Base-by-base conservation (phyloP, 35 echinoderm and acorn worm genomes). In the Patiria miniata region DNA sequence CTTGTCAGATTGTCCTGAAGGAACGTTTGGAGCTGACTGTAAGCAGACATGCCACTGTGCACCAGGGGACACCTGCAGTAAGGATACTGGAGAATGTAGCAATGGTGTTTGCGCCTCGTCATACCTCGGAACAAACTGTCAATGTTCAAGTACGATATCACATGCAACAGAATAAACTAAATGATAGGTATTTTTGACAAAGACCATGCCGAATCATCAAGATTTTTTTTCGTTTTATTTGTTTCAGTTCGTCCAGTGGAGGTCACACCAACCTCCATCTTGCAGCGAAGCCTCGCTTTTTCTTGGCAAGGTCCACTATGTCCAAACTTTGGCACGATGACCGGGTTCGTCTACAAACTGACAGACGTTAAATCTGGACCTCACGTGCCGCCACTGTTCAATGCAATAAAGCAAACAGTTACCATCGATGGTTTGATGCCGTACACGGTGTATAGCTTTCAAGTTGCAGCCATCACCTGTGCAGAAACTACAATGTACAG, bases 41-140 rank as follows among this genome's bases (percentile, higher is more conserved):
- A 40, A 39, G 9, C 90, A 92, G 40, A 57, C 83, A 17, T 92
- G 90, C 37, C 90, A 80, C 18, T 92, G 90, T 69, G 37, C 84
- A 0, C 77, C 90, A 18, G 33, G 61, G 17, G 61, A 8, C 3
- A 69, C 61, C 4, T 69, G 61, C 61, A 28, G n/a, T 23, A 69
- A 69, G 17, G 61, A 69, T 36, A 69, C 61, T 5, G 61, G 61
- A 28, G n/a, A 69, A 69, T 69, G 61, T 17, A 69, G n/a, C 61
- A 47, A 6, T 4, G 42, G 42, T 47, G 42, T 26, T 14, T 60
- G 57, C 28, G 17, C 57, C 19, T n/a, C 57, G 33, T 57, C 54
- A n/a, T n/a, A 60, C 28, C 28, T 60, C 28, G 57, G 57, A 26
- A 60, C 19, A 2, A 60, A 60, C 57, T 60, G 57, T 18, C 60